Evolutionary conservation across 1,140 invertebrate species (phyloP).

Genomic region (Saccostrea echinata): DNA sequence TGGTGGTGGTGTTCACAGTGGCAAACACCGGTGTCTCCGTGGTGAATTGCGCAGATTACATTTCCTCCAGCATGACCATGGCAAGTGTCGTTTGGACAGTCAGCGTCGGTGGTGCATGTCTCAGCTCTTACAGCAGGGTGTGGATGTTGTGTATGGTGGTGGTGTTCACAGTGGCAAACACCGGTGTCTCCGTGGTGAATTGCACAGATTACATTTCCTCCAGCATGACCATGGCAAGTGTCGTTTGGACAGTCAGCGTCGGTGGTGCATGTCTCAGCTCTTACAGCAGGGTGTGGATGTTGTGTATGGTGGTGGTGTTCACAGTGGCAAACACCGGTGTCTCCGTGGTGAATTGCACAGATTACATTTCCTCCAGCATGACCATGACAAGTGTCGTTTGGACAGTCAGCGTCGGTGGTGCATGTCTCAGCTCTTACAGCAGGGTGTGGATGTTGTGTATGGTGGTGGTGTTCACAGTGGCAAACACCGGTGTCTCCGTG

Average conservation of each 20-base stretch:
- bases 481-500: constrained; percentile 14
- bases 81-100: background rate
- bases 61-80: background rate
- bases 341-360: constrained; percentile 1
- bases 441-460: background rate
- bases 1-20: constrained; percentile 10
- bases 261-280: background rate
- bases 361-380: background rate
- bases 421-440: background rate
- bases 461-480: constrained; percentile 16
- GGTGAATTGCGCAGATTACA: background rate
- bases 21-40: background rate
- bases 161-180: background rate
- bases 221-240: background rate
- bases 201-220: background rate
- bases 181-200: constrained; percentile 20
- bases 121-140: background rate
- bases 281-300: background rate
- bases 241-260: background rate
- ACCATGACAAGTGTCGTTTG: background rate
- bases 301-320: constrained; percentile 6
- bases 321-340: background rate
- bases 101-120: background rate
- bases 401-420: background rate
- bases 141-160: constrained; percentile 15